Base-by-base conservation (phyloP, 2,888 invertebrate species). In the Idaea aversata region DNA sequence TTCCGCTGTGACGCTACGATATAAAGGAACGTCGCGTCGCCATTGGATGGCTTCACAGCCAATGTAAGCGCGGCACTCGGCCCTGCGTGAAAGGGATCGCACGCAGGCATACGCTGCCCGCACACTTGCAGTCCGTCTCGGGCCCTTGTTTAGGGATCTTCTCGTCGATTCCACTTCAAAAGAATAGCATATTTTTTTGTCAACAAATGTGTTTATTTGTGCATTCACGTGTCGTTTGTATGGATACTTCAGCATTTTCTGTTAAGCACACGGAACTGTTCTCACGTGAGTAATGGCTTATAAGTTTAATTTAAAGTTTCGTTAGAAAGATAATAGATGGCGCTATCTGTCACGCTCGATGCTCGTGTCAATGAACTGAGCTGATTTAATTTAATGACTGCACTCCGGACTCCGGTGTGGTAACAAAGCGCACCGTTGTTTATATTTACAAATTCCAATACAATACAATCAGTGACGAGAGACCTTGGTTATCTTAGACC, bases 21-120 rank as follows among this genome's bases (percentile, higher is more conserved):
- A 79, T 68, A 78, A 81, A 75, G 81, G 75, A 68, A 69, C 75
- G 75, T 67, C 25, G 77, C 71, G 69, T 58, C 66, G 79, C 82
- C 70, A 91, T 91, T 91, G 91, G 91, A 72, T 69, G 75, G 68
- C 66, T 35, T 36, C 67, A 65, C 79, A 76, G 70, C 91, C 91
- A 91, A 91, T 90, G 84, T 81, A 77, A 73, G 80, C 69, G 73
- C 72, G 70, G 71, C 71, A 73, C 73, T 65, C 75, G 75, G 87
- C 88, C 90, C 90, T 88, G 80, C 80, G 82, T 83, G 87, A 87
- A 90, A 89, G 90, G 90, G 88, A 90, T 80, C 81, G 84, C 72
- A 64, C 75, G 73, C 73, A 66, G 77, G 76, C 61, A 57, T 63
- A 67, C 59, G 66, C 57, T 61, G 62, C 47, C 64, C 62, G 63